Evolutionary conservation across 2,888 invertebrate species (phyloP).

Genomic region (Liposcelis brunnea): DNA sequence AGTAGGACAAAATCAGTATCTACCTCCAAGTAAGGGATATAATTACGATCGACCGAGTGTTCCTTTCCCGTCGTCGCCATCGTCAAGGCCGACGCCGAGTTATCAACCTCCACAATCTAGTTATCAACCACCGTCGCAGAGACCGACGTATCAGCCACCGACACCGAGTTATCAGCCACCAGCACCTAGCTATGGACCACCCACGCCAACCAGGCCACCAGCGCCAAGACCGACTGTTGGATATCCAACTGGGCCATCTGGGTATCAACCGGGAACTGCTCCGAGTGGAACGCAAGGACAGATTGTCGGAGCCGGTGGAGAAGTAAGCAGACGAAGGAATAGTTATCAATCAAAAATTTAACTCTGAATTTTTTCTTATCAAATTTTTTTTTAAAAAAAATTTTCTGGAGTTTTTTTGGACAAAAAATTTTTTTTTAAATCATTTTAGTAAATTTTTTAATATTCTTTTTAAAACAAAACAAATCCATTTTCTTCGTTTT

Average conservation of each 20-base stretch:
- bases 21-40: slow-evolving; percentile 54
- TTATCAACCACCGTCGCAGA: slow-evolving; percentile 8
- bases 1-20: slow-evolving; percentile 40
- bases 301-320: neutral
- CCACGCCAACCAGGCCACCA: slow-evolving; percentile 13
- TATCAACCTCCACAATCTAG: slow-evolving; percentile 14
- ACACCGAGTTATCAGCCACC: slow-evolving; percentile 10
- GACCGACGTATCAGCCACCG: slow-evolving; percentile 16
- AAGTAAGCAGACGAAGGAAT: slow-evolving; percentile 9
- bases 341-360: no score
- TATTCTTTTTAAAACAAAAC: no score
- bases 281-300: slow-evolving; percentile 5
- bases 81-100: slow-evolving; percentile 19
- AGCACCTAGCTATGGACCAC: slow-evolving; percentile 16
- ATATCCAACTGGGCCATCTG: no score
- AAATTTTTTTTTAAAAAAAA: no score
- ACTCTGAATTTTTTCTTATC: no score
- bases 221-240: slow-evolving; percentile 6
- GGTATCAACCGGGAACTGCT: slow-evolving; percentile 7
- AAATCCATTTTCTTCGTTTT: no score
- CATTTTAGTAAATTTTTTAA: no score
- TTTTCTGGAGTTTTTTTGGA: no score
- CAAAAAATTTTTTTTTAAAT: no score
- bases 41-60: slow-evolving; percentile 41
- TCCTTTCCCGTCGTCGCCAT: slow-evolving; percentile 9